Evolutionary conservation across 2,888 invertebrate genomes (phyloP), one percentile per base, ranked within the genome.

Genomic region (Allolobophora icterica): DNA sequence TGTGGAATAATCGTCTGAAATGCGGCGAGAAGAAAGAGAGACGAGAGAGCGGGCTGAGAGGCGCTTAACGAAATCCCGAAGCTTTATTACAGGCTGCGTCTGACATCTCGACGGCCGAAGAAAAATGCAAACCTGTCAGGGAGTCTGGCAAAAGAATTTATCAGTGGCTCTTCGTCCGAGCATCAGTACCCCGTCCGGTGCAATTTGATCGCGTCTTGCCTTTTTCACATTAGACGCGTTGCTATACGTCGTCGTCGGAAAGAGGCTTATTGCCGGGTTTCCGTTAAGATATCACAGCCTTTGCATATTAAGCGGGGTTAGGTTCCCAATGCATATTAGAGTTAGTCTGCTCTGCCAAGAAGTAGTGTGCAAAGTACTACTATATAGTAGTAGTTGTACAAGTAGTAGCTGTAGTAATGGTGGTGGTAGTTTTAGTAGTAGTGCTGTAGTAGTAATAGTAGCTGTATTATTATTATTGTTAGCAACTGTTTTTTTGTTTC

Each of bases 131-230:
- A 34, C 35, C 24, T 87, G 87, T 87, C 87, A 38, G 71, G 71
- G n/a, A 71, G 71, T 71, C 71, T 71, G 71, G n/a, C n/a, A 21
- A 71, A 71, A 71, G 71, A 71, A 71, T 71, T 71, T n/a, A 71
- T 71, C 71, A 71, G 71, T n/a, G 30, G 71, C 21, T 24, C 15
- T 15, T 52, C 71, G 71, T 30, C 30, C 71, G 71, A 6, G 71
- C 30, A 8, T 71, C n/a, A 30, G 30, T 30, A n/a, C 71, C 71
- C n/a, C 8, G 71, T n/a, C 71, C 71, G 71, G 8, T 71, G 71
- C 71, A n/a, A n/a, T 71, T 71, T 71, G 71, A 71, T n/a, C 1
- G 71, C n/a, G 30, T 11, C 8, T 8, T 4, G 30, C 30, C 71
- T n/a, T 71, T 71, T 71, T n/a, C 71, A n/a, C 71, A 71, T n/a